Evolutionary conservation across 2,797 vertebrate species (phyloP).

Genomic region (Tenualosa ilisha): DNA sequence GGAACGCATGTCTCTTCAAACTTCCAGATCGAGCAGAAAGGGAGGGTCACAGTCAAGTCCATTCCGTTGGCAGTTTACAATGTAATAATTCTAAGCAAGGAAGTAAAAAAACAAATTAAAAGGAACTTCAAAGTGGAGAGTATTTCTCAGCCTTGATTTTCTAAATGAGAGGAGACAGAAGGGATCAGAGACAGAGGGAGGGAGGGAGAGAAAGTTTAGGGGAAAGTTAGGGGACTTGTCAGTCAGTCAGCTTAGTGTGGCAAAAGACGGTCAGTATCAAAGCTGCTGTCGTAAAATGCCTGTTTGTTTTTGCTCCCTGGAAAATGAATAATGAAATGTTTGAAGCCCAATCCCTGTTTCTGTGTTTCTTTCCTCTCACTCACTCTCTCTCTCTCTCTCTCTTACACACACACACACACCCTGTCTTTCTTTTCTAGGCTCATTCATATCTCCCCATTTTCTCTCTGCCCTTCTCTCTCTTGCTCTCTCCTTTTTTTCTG

Average conservation of each 20-base stretch:
- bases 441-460: constrained; percentile 40
- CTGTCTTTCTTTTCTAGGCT: constrained; percentile 8
- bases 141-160: constrained; percentile 15
- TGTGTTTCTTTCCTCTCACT: constrained; percentile 18
- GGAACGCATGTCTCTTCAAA: not conserved
- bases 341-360: constrained; percentile 42
- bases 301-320: constrained; percentile 69
- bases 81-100: constrained; percentile 23
- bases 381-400: constrained; percentile 41
- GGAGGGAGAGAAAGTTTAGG: constrained; percentile 40
- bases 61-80: constrained; percentile 12
- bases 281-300: constrained; percentile 61
- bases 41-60: not conserved
- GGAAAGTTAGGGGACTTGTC: constrained; percentile 62
- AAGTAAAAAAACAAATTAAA: not conserved
- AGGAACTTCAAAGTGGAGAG: constrained; percentile 18
- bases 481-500: constrained; percentile 22
- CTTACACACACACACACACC: not conserved
- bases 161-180: constrained; percentile 27
- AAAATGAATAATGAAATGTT: constrained; percentile 72
- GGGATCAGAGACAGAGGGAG: not conserved
- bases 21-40: constrained; percentile 2
- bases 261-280: constrained; percentile 61
- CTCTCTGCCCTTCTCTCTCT: not conserved
- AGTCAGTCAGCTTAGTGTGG: constrained; percentile 49